phyloP scores from a whole-genome alignment of 2,797 vertebrate genomes.

The Pampus argenteus region DNA sequence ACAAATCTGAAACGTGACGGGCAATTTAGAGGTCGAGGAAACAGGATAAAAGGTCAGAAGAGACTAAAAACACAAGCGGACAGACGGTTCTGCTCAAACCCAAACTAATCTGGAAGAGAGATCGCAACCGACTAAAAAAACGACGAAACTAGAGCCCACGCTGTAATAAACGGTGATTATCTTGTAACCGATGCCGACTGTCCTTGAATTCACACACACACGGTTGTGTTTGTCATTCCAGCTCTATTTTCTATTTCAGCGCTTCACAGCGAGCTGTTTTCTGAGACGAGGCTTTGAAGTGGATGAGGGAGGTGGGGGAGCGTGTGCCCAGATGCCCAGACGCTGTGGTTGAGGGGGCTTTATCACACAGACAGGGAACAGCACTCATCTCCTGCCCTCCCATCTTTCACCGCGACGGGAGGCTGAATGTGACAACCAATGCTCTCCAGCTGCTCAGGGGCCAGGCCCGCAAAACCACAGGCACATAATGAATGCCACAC shows the following conservation, averaged over 20 bases:
- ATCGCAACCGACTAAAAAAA: not conserved
- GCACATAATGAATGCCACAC: slow-evolving; percentile 77
- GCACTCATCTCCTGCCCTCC: slow-evolving; percentile 54
- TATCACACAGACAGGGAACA: slow-evolving; percentile 57
- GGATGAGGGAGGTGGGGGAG: slow-evolving; percentile 54
- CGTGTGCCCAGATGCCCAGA: slow-evolving; percentile 68
- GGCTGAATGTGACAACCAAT: slow-evolving; percentile 58
- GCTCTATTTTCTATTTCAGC: slow-evolving; percentile 62
- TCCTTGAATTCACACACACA: slow-evolving; percentile 37
- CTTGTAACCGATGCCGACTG: slow-evolving; percentile 2
- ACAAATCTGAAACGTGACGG: no score
- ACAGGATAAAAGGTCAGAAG: not conserved
- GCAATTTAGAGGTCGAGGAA: no score
- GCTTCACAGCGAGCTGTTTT: slow-evolving; percentile 56
- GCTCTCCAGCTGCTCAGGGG: slow-evolving; percentile 63
- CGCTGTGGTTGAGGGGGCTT: slow-evolving; percentile 63
- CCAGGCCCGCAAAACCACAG: slow-evolving; percentile 62
- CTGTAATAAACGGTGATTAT: slow-evolving; percentile 11
- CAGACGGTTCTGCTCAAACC: not conserved
- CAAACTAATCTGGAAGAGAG: no score
- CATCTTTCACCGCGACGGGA: slow-evolving; percentile 53
- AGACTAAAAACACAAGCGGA: no score
- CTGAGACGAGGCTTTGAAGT: slow-evolving; percentile 74
- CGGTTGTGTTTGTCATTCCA: slow-evolving; percentile 52
- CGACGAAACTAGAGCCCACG: slow-evolving; percentile 2